Evolutionary conservation across 53 echinoderm and acorn worm genomes (phyloP).

Genomic region (Crossaster papposus): DNA sequence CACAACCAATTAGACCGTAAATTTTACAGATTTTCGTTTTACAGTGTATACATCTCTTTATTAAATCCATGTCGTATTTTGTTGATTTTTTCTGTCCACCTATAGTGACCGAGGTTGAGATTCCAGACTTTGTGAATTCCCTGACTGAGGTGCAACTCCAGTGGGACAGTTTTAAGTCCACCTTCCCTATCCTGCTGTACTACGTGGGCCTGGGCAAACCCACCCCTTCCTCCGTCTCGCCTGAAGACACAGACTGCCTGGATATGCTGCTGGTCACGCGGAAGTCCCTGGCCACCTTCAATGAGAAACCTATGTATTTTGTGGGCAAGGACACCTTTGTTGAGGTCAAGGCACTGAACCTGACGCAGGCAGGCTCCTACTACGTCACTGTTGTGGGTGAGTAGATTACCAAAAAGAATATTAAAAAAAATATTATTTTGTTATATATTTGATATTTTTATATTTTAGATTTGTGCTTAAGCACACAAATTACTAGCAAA

Average conservation of each 20-base stretch:
- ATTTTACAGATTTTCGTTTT: too few species aligned
- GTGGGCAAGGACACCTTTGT: slow-evolving; percentile 45
- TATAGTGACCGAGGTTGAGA: slow-evolving; percentile 19
- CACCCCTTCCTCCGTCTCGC: background rate
- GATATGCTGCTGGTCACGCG: slow-evolving; percentile 25
- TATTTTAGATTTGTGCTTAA: too few species aligned
- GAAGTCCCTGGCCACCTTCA: slow-evolving; percentile 10
- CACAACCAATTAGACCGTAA: too few species aligned
- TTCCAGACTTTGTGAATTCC: slow-evolving; percentile 41
- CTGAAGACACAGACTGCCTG: slow-evolving; percentile 37
- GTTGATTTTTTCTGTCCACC: background rate
- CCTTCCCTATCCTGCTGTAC: slow-evolving; percentile 47
- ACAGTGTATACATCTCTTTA: background rate
- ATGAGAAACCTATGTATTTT: slow-evolving; percentile 14
- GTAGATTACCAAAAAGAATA: background rate
- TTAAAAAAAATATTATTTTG: too few species aligned
- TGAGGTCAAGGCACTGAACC: slow-evolving; percentile 24
- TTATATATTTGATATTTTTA: too few species aligned
- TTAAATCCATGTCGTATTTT: background rate
- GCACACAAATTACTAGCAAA: too few species aligned
- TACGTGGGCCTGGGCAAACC: slow-evolving; percentile 43
- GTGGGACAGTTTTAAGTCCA: slow-evolving; percentile 51
- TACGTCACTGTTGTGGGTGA: slow-evolving; percentile 54
- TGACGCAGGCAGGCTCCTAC: slow-evolving; percentile 19
- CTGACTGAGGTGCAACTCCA: slow-evolving; percentile 12